Conservation (phyloP, 2,113 vertebrate species). For the Solenodon paradoxus region DNA sequence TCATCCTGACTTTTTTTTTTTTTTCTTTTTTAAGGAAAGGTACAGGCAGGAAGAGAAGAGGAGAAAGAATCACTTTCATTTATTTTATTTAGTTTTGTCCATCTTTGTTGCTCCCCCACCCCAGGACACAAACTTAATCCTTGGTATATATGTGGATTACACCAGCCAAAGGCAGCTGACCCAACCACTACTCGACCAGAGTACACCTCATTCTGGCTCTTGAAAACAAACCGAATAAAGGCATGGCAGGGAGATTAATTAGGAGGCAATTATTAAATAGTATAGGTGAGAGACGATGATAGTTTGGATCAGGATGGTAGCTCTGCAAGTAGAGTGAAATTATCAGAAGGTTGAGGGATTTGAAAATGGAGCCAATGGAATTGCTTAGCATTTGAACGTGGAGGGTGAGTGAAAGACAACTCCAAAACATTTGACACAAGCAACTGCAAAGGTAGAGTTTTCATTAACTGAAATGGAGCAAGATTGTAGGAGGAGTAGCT, state of each 20-base stretch:
- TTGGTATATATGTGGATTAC: too few species aligned
- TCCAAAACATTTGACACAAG: neutral
- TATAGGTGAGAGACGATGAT: neutral
- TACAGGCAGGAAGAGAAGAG: too few species aligned
- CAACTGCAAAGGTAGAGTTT: neutral
- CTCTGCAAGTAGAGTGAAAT: neutral
- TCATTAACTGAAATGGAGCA: neutral
- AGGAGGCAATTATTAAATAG: neutral
- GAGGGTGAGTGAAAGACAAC: neutral
- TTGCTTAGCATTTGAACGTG: neutral
- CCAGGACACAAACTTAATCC: too few species aligned
- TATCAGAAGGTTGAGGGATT: neutral
- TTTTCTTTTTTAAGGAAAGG: too few species aligned
- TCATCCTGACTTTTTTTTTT: too few species aligned
- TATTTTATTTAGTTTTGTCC: too few species aligned
- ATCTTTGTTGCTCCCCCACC: too few species aligned
- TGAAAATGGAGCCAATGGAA: constrained; percentile 19
- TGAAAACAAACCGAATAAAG: too few species aligned
- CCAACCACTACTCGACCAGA: too few species aligned
- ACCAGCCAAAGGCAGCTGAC: too few species aligned
- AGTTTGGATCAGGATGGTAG: neutral
- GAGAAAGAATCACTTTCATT: too few species aligned
- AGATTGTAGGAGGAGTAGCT: neutral
- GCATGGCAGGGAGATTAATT: neutral
- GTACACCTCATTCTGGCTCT: too few species aligned